phyloP scores from a whole-genome alignment of 2,113 vertebrate genomes.

The Phodopus roborovskii region DNA sequence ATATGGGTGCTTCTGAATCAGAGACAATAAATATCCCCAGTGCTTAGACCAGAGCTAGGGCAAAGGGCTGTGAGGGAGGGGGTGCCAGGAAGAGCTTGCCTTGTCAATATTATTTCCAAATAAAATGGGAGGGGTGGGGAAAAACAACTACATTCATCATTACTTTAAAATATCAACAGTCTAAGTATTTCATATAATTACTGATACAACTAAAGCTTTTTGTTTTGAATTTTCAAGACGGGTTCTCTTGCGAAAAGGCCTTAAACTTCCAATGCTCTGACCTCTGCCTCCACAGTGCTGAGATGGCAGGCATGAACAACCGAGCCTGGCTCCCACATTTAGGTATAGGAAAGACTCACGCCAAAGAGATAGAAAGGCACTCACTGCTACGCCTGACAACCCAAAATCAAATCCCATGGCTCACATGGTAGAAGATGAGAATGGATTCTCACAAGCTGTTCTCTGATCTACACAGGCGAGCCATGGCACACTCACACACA shows the following conservation, averaged over 20 bases:
- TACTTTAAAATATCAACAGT: slow-evolving; percentile 1
- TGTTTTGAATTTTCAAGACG: not conserved
- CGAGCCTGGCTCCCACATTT: not conserved
- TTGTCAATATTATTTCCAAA: not conserved
- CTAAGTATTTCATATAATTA: not conserved
- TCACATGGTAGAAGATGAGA: not conserved
- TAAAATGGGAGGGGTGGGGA: not conserved
- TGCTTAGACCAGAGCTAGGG: not conserved
- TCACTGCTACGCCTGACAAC: not conserved
- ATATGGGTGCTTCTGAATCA: not conserved
- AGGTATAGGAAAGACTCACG: not conserved
- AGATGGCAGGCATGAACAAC: not conserved
- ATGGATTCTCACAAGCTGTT: not conserved
- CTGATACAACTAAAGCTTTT: not conserved
- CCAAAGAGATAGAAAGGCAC: not conserved
- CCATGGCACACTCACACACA: too few species aligned
- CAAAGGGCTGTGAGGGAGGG: not conserved
- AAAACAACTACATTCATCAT: not conserved
- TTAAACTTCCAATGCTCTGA: not conserved
- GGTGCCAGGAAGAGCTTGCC: not conserved
- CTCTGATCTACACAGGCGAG: not conserved
- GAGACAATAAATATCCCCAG: not conserved
- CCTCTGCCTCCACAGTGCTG: not conserved
- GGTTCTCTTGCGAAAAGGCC: not conserved
- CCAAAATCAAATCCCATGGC: not conserved